phyloP scores from a whole-genome alignment of 2,888 invertebrate genomes.

The Caenorhabditis panamensis region DNA sequence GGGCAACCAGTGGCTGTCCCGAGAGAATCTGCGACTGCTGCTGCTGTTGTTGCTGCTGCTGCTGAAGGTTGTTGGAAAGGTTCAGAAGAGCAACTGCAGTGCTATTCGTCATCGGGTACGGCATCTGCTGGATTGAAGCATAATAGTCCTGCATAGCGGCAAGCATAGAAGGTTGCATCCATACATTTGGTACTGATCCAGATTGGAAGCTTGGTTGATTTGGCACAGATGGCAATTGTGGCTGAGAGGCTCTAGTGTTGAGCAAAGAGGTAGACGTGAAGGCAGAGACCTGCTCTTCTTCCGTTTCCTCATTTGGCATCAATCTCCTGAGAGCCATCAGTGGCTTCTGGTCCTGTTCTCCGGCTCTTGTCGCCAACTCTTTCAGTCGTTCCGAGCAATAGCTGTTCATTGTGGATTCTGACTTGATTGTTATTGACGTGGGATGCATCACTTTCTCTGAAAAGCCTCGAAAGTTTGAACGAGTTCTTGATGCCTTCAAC shows the following conservation, averaged over 20 bases:
- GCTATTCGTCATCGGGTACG: constrained; percentile 65
- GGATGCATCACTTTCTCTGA: constrained; percentile 51
- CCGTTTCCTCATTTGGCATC: constrained; percentile 69
- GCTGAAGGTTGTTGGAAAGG: constrained; percentile 61
- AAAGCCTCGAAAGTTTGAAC: background rate
- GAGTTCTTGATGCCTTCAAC: too few relatives aligned
- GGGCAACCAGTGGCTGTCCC: constrained; percentile 19
- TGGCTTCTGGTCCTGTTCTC: constrained; percentile 63
- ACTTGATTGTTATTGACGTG: constrained; percentile 53
- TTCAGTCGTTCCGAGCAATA: constrained; percentile 80
- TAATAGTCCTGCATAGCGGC: constrained; percentile 80
- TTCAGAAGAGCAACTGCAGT: constrained; percentile 73
- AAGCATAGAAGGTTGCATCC: constrained; percentile 77
- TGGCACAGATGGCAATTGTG: constrained; percentile 36
- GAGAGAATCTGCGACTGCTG: constrained; percentile 35
- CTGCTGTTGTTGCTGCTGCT: constrained; percentile 33
- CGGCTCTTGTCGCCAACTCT: constrained; percentile 78
- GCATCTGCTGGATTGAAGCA: constrained; percentile 60
- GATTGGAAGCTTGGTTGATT: constrained; percentile 35
- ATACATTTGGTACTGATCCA: constrained; percentile 60
- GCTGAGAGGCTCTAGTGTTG: constrained; percentile 41
- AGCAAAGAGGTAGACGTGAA: constrained; percentile 67
- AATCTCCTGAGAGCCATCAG: constrained; percentile 44
- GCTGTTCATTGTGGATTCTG: constrained; percentile 54
- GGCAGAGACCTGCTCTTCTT: constrained; percentile 71